Evolutionary conservation across 2,888 invertebrate genomes (phyloP).

Genomic region (Agrochola lota): DNA sequence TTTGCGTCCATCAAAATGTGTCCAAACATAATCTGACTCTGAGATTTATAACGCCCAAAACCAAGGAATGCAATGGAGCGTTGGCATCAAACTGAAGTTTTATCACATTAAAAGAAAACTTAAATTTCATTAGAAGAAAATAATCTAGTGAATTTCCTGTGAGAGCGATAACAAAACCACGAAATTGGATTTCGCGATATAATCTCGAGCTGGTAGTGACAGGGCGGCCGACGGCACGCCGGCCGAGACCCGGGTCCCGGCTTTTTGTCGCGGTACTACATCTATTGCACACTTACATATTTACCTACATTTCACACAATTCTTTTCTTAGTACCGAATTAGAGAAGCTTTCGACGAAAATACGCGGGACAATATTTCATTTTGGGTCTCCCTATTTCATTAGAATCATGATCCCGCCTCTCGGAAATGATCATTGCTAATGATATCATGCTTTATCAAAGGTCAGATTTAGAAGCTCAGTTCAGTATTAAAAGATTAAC

Average conservation of each 20-base stretch:
- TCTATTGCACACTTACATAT: conserved; percentile 58
- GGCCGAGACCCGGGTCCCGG: conserved; percentile 65
- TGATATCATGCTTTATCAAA: conserved; percentile 38
- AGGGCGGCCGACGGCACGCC: conserved; percentile 72
- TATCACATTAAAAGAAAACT: conserved; percentile 58
- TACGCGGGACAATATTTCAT: conserved; percentile 26
- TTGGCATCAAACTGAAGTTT: conserved; percentile 29
- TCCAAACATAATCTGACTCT: background rate
- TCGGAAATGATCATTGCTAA: conserved; percentile 36
- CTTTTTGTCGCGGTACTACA: conserved; percentile 66
- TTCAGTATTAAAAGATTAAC: conserved; percentile 23
- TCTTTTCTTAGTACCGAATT: conserved; percentile 53
- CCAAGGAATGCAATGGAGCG: background rate
- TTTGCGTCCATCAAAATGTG: conserved; percentile 15
- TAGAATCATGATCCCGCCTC: conserved; percentile 23
- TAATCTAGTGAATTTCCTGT: conserved; percentile 85
- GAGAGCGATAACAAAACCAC: conserved; percentile 88
- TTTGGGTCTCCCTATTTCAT: conserved; percentile 40
- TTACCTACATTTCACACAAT: conserved; percentile 55
- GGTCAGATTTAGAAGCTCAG: conserved; percentile 19
- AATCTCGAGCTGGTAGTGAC: conserved; percentile 87
- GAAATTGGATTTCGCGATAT: conserved; percentile 90
- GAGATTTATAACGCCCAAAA: background rate
- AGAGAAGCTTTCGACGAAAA: conserved; percentile 28
- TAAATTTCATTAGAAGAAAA: conserved; percentile 77